Evolutionary conservation across 2,888 invertebrate genomes (phyloP), one percentile per base, ranked within the genome.

Genomic region (Mactromeris polynyma): DNA sequence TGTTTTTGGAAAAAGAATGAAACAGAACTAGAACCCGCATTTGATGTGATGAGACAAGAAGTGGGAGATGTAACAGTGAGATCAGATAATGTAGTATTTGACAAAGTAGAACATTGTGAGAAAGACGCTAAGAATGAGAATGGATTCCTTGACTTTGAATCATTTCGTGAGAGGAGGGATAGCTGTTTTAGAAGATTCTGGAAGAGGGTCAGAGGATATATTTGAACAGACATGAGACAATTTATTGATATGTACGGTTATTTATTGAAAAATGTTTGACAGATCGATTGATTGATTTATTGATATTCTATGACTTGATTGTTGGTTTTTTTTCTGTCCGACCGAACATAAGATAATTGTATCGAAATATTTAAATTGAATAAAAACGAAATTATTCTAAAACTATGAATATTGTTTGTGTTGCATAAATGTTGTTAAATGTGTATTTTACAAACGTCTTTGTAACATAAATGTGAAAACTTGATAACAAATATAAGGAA

Each of bases 171-270:
- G 9, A 64, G 26, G 9, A 64, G 7, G 6, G 58, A 64, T 26
- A n/a, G 26, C 26, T 64, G 58, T n/a, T 64, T 64, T 26, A 64
- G 58, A 64, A 64, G 58, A 64, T 64, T 64, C 26, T 64, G 58
- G 58, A 64, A 64, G 58, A 26, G n/a, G 26, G 26, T 64, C 11
- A 26, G 58, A 26, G 58, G 6, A 26, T 26, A 11, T 7, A 9
- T 26, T 11, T 64, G 58, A 64, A 64, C 6, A n/a, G 58, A 26
- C 2, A 64, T 26, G 7, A 2, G 7, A n/a, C 1, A 58, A n/a
- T 2, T n/a, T 7, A 64, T n/a, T n/a, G n/a, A 26, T 64, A 9
- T 64, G 9, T 2, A 4, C 26, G 58, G 9, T n/a, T 6, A 26
- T 26, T 26, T 26, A 26, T 51, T 14, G 14, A 51, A 64, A n/a